phyloP scores from a whole-genome alignment of 2,113 vertebrate species.

The Colaptes auratus region DNA sequence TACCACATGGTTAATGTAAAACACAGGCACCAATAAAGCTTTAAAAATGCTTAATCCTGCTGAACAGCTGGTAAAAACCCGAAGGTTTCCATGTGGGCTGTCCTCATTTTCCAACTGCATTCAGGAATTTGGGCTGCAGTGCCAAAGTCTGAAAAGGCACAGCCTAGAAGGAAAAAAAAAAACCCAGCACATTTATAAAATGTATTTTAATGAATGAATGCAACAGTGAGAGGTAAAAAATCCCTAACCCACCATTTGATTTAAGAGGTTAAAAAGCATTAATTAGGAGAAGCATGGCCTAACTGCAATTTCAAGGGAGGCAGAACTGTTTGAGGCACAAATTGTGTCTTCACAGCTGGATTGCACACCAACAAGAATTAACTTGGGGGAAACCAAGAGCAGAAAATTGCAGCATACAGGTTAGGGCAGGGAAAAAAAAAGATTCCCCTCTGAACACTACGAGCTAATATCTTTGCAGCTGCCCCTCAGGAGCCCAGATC shows the following conservation, averaged over 20 bases:
- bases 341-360: not conserved
- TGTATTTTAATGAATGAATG: not conserved
- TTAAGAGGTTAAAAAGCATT: not conserved
- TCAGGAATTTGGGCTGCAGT: not conserved
- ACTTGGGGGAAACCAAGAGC: constrained; percentile 2
- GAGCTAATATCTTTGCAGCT: constrained; percentile 15
- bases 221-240: not conserved
- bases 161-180: not conserved
- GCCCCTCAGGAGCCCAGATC: not conserved
- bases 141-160: not conserved
- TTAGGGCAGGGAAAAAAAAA: not conserved
- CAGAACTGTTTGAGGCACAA: not conserved
- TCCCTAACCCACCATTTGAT: not conserved
- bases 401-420: not conserved
- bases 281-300: not conserved
- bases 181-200: not conserved
- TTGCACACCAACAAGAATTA: not conserved
- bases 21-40: constrained; percentile 5
- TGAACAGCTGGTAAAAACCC: not conserved
- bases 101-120: not conserved
- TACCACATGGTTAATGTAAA: constrained; percentile 4
- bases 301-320: not conserved
- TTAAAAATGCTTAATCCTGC: not conserved
- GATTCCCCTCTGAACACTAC: not conserved
- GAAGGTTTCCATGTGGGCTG: no score